Evolutionary conservation across 2,888 invertebrate genomes (phyloP).

Genomic region (Acrobasis repandana): DNA sequence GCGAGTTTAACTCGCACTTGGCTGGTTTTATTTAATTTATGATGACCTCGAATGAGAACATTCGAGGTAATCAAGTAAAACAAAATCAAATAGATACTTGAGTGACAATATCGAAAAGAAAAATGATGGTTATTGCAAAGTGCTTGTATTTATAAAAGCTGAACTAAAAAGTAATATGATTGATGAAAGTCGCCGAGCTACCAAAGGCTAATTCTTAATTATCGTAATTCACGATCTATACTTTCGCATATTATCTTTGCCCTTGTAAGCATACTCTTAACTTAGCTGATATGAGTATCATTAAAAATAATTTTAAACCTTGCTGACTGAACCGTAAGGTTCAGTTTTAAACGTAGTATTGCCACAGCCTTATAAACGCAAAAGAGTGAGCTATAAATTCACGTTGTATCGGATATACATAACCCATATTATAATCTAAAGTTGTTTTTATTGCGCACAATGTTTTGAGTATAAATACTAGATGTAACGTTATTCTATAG

Average conservation of each 20-base stretch:
- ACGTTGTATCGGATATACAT: constrained; percentile 2
- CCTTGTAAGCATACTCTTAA: neutral
- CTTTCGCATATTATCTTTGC: neutral
- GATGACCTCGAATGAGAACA: no score
- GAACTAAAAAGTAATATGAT: no score
- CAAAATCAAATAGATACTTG: no score
- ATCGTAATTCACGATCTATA: no score
- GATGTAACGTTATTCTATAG: constrained; percentile 24
- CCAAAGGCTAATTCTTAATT: no score
- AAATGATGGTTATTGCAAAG: no score
- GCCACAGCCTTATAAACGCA: neutral
- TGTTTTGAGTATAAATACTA: constrained; percentile 34
- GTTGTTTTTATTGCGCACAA: constrained; percentile 44
- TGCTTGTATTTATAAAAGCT: no score
- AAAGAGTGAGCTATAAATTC: neutral
- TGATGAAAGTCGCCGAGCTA: no score
- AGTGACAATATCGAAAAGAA: no score
- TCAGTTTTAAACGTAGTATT: neutral
- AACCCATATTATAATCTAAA: constrained; percentile 25
- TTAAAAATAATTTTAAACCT: neutral
- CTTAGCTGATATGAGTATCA: neutral
- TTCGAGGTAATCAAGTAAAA: no score
- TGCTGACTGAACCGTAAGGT: neutral
- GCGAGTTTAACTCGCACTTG: no score
- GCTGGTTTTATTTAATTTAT: no score